A percentile compares a stretch with the other conserved stretches of the same genome.
Conservation (phyloP, 1,140 invertebrate genomes). For the Nasonia vitripennis region DNA sequence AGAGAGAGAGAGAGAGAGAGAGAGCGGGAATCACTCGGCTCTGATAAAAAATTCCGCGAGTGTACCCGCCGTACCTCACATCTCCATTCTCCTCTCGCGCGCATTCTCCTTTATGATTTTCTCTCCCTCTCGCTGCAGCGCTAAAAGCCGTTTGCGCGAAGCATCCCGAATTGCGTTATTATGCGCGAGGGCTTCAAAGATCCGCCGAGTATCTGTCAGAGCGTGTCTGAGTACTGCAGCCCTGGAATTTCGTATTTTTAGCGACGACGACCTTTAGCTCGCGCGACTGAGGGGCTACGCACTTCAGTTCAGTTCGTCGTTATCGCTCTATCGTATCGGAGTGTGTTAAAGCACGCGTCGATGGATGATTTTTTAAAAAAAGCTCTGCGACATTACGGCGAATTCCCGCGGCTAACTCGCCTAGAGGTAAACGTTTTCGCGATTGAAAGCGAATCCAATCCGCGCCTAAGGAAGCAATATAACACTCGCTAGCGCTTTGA, state of each 20-base stretch:
- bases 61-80: conserved; percentile 27
- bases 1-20: conserved; percentile 17
- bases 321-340: background rate
- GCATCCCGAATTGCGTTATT: conserved; percentile 61
- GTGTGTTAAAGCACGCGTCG: too few species aligned
- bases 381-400: background rate
- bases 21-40: conserved; percentile 12
- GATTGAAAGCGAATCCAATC: conserved; percentile 6
- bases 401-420: background rate
- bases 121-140: conserved; percentile 42
- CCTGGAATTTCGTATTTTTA: background rate
- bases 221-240: background rate
- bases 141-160: conserved; percentile 61
- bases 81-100: conserved; percentile 41
- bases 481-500: conserved; percentile 13
- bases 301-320: conserved; percentile 41
- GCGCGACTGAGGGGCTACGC: conserved; percentile 48
- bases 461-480: conserved; percentile 9
- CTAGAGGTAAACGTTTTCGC: background rate
- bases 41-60: conserved; percentile 40
- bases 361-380: background rate
- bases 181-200: conserved; percentile 47
- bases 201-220: conserved; percentile 20
- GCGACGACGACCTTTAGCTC: background rate
- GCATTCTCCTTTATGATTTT: conserved; percentile 49